Conservation (phyloP, 2,797 vertebrate genomes). For the Schizopygopsis malacanthus region DNA sequence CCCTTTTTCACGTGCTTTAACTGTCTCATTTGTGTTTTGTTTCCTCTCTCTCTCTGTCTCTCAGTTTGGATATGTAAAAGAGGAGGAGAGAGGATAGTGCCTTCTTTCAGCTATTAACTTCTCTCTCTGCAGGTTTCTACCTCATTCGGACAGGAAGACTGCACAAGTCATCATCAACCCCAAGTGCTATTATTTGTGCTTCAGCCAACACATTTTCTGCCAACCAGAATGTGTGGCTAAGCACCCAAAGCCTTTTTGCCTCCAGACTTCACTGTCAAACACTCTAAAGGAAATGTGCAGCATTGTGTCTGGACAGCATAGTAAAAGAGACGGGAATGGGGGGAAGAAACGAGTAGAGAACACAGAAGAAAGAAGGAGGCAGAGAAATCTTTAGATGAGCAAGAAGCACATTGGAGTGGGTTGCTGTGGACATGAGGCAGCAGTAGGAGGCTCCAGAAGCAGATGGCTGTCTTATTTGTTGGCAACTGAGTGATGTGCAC, state of each 20-base stretch:
- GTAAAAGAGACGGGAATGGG: conserved; percentile 49
- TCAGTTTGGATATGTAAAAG: conserved; percentile 26
- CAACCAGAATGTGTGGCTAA: conserved; percentile 60
- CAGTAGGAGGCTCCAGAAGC: conserved; percentile 34
- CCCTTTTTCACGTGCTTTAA: neutral
- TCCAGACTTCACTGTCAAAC: conserved; percentile 57
- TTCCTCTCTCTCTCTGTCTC: neutral
- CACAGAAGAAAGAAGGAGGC: conserved; percentile 24
- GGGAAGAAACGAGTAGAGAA: conserved; percentile 51
- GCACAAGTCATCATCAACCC: conserved; percentile 63
- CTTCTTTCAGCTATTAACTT: conserved; percentile 52
- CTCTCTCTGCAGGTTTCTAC: conserved; percentile 52
- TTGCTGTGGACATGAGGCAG: conserved; percentile 37
- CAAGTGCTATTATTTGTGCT: conserved; percentile 51
- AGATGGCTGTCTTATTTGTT: conserved; percentile 64
- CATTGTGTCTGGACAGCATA: conserved; percentile 52
- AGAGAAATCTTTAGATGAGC: conserved; percentile 38
- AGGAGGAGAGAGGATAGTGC: conserved; percentile 41
- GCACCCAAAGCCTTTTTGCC: conserved; percentile 66
- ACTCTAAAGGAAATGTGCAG: conserved; percentile 55
- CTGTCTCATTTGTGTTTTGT: neutral
- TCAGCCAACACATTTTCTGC: conserved; percentile 71
- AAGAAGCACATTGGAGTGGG: conserved; percentile 30
- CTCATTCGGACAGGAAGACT: conserved; percentile 62
- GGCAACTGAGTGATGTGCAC: conserved; percentile 61